These are phyloP conservation scores for Gallinago undulata DNA, from an alignment of 2,113 vertebrate genomes.

Conservation along the genomic window DNA sequence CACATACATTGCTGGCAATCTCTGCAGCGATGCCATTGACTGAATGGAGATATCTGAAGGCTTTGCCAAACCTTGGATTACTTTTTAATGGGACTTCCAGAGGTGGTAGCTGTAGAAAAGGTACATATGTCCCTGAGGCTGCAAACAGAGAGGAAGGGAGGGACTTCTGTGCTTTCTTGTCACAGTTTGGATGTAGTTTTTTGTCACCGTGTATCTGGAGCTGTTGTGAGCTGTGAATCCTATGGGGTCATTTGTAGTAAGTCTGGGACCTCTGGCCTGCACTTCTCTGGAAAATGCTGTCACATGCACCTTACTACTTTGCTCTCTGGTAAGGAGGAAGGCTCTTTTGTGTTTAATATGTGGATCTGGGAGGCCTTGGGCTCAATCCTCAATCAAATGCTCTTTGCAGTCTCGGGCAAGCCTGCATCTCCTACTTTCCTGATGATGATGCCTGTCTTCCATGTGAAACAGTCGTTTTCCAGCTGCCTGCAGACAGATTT, in stretches of 20 bases:
- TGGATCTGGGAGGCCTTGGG: background rate
- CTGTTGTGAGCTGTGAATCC: background rate
- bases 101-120: background rate
- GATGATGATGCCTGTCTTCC: background rate
- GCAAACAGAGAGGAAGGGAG: background rate
- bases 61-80: background rate
- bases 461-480: background rate
- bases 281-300: background rate
- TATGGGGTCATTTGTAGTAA: background rate
- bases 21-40: slow-evolving; percentile 8
- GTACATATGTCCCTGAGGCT: background rate
- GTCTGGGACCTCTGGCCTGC: background rate
- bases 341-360: background rate
- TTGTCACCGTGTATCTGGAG: background rate
- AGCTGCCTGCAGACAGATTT: background rate
- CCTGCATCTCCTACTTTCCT: background rate
- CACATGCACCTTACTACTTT: background rate
- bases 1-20: background rate
- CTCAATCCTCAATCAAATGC: background rate
- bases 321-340: background rate
- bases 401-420: background rate
- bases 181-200: background rate
- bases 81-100: background rate
- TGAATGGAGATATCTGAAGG: background rate
- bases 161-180: background rate